A percentile compares a stretch with the other conserved stretches of the same genome.
Conservation (phyloP, 2,797 vertebrate species). For the Anguilla pacifica region DNA sequence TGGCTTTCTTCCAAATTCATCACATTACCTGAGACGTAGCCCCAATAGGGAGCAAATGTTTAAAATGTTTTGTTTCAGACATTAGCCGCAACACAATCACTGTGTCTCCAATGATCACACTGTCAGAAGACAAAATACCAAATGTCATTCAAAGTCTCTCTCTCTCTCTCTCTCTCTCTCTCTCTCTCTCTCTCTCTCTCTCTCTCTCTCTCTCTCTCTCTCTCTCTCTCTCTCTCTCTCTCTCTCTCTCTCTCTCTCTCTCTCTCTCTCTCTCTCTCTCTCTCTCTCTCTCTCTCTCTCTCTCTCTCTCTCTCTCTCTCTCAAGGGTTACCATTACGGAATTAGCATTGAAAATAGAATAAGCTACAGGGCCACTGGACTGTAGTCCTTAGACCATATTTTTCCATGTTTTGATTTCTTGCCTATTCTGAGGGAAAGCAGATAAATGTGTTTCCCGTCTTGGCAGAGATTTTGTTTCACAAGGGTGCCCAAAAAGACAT, state of each 20-base stretch:
- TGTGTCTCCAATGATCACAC: background rate
- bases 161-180: background rate
- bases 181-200: too few relatives aligned
- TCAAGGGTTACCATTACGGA: background rate
- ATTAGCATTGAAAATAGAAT: background rate
- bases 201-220: background rate
- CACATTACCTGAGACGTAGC: background rate
- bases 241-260: background rate
- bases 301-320: background rate
- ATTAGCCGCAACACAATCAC: background rate
- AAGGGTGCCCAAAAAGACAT: background rate
- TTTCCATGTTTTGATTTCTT: background rate
- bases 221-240: background rate
- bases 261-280: too few relatives aligned
- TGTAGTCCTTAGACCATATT: background rate
- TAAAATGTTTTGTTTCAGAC: background rate
- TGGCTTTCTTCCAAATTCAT: background rate
- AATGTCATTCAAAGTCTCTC: background rate
- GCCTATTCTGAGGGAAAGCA: background rate
- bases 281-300: background rate
- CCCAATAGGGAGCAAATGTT: background rate
- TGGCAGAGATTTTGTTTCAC: background rate
- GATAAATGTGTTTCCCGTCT: background rate
- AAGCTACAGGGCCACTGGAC: background rate
- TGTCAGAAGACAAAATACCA: slow-evolving; percentile 1